Conservation (phyloP, 1,140 invertebrate species). For the Zaprionus gabonicus region DNA sequence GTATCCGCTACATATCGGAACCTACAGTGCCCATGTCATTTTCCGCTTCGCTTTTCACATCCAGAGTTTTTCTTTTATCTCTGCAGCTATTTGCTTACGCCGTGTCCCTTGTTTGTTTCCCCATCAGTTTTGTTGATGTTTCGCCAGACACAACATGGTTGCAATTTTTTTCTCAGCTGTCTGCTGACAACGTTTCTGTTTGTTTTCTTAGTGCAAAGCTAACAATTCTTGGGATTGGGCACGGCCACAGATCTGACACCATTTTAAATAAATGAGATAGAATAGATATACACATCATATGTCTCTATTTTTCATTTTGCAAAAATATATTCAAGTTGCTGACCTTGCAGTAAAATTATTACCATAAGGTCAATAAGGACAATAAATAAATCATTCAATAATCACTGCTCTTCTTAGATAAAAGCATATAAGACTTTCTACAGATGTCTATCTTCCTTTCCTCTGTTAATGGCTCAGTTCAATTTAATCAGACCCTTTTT, state of each 20-base stretch:
- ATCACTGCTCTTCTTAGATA: not conserved
- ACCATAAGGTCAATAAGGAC: not conserved
- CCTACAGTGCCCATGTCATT: constrained; percentile 31
- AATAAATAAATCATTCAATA: not conserved
- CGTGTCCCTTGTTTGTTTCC: constrained; percentile 22
- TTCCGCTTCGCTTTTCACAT: not conserved
- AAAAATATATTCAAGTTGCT: too few species aligned
- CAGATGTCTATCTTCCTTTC: not conserved
- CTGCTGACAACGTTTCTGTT: constrained; percentile 5
- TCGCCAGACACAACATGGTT: constrained; percentile 29
- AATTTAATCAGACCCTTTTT: not conserved
- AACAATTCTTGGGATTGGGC: constrained; percentile 12
- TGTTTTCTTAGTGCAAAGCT: constrained; percentile 23
- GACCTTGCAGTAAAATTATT: too few species aligned
- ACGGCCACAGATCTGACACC: constrained; percentile 21
- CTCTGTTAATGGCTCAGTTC: too few species aligned
- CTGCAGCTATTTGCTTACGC: not conserved
- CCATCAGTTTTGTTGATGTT: constrained; percentile 29
- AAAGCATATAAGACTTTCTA: not conserved
- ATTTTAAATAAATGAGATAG: constrained; percentile 3
- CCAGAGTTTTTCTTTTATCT: not conserved
- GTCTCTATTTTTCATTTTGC: too few species aligned
- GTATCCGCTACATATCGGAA: constrained; percentile 36
- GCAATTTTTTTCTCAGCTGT: constrained; percentile 6
- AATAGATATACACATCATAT: too few species aligned